Evolutionary conservation across 2,797 vertebrate genomes (phyloP).

Genomic region (Sebastiscus albofasciatus): DNA sequence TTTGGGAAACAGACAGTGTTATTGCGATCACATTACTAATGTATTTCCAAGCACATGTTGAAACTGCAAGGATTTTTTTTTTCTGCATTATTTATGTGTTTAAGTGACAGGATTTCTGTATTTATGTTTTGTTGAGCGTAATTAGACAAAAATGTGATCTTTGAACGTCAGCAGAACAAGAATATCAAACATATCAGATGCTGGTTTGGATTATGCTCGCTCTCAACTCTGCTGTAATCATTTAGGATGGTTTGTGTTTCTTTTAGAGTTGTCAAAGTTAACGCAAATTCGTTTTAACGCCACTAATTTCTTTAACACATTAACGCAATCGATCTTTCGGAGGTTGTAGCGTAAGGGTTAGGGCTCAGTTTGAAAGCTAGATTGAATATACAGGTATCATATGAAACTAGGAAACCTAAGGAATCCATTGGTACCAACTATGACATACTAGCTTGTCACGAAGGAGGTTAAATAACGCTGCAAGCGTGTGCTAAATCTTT

Average conservation of each 20-base stretch:
- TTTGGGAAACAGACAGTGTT: constrained; percentile 23
- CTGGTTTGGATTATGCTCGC: background rate
- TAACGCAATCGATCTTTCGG: too few relatives aligned
- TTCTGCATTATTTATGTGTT: constrained; percentile 41
- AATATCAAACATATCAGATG: background rate
- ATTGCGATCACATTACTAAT: constrained; percentile 47
- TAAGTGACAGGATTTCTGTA: constrained; percentile 7
- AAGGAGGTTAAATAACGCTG: too few relatives aligned
- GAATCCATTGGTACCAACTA: too few relatives aligned
- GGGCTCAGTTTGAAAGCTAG: too few relatives aligned
- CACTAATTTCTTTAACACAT: too few relatives aligned
- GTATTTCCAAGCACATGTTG: constrained; percentile 44
- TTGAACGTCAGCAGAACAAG: background rate
- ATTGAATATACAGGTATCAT: too few relatives aligned
- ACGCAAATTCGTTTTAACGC: too few relatives aligned
- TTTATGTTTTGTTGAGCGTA: constrained; percentile 5
- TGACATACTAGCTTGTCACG: too few relatives aligned
- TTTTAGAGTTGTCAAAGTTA: too few relatives aligned
- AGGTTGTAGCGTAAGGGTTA: too few relatives aligned
- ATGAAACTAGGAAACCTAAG: too few relatives aligned
- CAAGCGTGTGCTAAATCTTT: too few relatives aligned
- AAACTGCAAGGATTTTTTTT: constrained; percentile 11
- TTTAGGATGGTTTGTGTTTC: background rate
- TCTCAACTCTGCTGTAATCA: background rate
- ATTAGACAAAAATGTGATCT: constrained; percentile 21